A percentile compares a stretch with the other conserved stretches of the same genome.
Evolutionary conservation across 2,888 invertebrate genomes (phyloP).

Genomic region (Deilephila elpenor): DNA sequence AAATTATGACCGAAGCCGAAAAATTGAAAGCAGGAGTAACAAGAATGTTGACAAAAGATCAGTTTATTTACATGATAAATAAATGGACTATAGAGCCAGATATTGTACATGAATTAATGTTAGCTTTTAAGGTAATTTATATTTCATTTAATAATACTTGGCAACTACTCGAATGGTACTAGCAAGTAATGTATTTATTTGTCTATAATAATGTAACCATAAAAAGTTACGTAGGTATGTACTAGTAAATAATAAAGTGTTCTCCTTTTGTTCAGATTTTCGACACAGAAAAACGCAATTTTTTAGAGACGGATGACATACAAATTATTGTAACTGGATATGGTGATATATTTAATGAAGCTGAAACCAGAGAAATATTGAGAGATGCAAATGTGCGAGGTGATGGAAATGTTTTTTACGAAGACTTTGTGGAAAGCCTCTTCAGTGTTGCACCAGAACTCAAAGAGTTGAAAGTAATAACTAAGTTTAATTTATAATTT

Average conservation of each 20-base stretch:
- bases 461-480: conserved; percentile 60
- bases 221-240: background rate
- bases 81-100: conserved; percentile 61
- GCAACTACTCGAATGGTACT: no score
- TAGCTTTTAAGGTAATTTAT: conserved; percentile 68
- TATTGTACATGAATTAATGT: conserved; percentile 68
- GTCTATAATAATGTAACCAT: no score
- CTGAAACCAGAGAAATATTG: conserved; percentile 64
- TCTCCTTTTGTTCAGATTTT: conserved; percentile 60
- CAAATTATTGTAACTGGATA: conserved; percentile 57
- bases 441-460: conserved; percentile 72
- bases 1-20: conserved; percentile 71
- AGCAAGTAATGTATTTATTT: no score
- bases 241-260: background rate
- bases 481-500: no score
- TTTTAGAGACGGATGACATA: conserved; percentile 67
- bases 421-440: conserved; percentile 68
- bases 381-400: conserved; percentile 73
- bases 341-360: conserved; percentile 59
- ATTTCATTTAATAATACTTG: no score
- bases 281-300: conserved; percentile 70
- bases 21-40: conserved; percentile 58
- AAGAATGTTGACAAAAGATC: conserved; percentile 67
- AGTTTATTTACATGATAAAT: conserved; percentile 69
- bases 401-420: conserved; percentile 69